Base-by-base conservation (phyloP, 2,797 vertebrate species). In the Hoplostethus atlanticus region DNA sequence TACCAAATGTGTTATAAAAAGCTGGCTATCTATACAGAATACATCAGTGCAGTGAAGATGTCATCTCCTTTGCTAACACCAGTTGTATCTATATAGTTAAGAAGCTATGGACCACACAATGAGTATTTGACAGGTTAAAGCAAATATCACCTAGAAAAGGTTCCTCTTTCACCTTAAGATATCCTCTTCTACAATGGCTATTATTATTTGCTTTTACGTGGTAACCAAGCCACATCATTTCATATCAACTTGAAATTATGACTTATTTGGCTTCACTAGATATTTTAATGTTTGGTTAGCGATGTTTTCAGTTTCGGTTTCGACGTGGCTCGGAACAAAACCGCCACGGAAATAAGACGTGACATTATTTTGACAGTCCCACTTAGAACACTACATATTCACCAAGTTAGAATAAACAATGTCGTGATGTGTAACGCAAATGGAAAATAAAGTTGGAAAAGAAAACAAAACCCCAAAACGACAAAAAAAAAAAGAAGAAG, bases 261-360 rank as follows among this genome's bases (percentile, higher is more conserved):
- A 94, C 90, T 94, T 97, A 97, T 99, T 99, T 99, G 98, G 98
- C 98, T 98, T 99, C 95, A 96, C 98, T 99, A 99, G 97, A 98
- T 97, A 96, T 96, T 97, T 96, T 90, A 95, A 94, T 95, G 97
- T 99, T 99, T 99, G 98, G 98, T 99, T 99, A 96, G 81, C 94
- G 92, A 94, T 96, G 93, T 96, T 96, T 96, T 95, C 95, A 95
- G 93, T 94, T 97, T 97, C 92, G 93, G 88, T 88, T 97, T 96
- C 94, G 95, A 97, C 92, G 95, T 94, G 94, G 95, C 96, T 91
- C 79, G 65, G 91, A 96, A 91, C 68, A 76, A 86, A 91, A 84
- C 77, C 68, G 77, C 77, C 76, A 91, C 78, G 61, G 85, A 95
- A 94, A 88, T 81, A 89, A 95, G 95, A 96, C 94, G 94, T 94